Evolutionary conservation across 2,888 invertebrate species (phyloP).

Genomic region (Drosophila maculinotata): DNA sequence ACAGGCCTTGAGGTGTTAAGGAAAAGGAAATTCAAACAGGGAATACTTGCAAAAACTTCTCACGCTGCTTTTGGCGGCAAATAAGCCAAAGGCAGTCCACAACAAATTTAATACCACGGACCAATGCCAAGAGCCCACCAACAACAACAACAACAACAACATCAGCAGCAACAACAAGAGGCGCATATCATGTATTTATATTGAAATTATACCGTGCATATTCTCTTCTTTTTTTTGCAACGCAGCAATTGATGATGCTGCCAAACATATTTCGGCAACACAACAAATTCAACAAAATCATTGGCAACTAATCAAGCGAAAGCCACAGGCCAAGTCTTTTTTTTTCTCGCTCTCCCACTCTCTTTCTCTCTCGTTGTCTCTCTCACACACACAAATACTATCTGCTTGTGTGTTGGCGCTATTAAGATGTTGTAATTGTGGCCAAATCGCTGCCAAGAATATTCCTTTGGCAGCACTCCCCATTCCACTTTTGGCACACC

Average conservation of each 20-base stretch:
- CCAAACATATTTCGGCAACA: constrained; percentile 13
- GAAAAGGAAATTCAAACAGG: constrained; percentile 56
- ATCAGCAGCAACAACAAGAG: constrained; percentile 8
- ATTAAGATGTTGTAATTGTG: constrained; percentile 76
- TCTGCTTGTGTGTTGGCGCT: constrained; percentile 35
- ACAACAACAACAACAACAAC: too few relatives aligned
- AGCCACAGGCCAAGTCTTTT: constrained; percentile 16
- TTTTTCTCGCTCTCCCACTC: neutral
- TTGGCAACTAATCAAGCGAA: constrained; percentile 65
- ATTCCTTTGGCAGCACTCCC: constrained; percentile 34
- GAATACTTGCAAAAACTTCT: constrained; percentile 58
- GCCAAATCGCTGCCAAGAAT: constrained; percentile 69
- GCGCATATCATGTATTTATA: constrained; percentile 25
- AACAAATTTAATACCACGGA: constrained; percentile 42
- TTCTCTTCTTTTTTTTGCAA: constrained; percentile 17
- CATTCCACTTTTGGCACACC: constrained; percentile 3
- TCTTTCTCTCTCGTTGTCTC: too few relatives aligned
- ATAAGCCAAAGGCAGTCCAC: constrained; percentile 56
- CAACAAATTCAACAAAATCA: constrained; percentile 38
- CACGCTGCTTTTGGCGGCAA: constrained; percentile 47
- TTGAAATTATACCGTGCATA: constrained; percentile 15
- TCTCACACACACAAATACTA: neutral
- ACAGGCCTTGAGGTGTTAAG: constrained; percentile 38
- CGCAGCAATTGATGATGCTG: constrained; percentile 47
- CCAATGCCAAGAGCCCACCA: neutral